Evolutionary conservation across 2,797 vertebrate species (phyloP), one percentile per base, ranked within the genome.

Genomic region (Chelidonichthys spinosus): DNA sequence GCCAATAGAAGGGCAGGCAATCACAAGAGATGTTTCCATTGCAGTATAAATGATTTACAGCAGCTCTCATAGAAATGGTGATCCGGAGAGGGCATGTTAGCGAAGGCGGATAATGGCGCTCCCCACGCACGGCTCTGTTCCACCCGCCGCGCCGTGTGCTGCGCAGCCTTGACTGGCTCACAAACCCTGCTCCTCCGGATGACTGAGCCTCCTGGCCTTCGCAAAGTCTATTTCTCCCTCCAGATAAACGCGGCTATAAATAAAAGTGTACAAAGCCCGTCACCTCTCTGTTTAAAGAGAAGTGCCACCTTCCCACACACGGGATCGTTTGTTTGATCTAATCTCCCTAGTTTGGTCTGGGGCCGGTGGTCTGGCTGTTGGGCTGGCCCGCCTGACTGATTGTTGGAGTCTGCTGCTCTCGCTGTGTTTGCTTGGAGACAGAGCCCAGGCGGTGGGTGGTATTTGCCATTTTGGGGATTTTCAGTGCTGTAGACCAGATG

Each of bases 221-320:
- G 18, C 78, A 63, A 44, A 78, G 82, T 76, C 83, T 43, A 81
- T 67, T 78, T 61, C 82, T 70, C 70, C 63, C 70, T 72, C 25
- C 72, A 74, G 82, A 88, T 85, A 89, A 93, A 89, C 68, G 70
- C 61, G 6, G 77, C 83, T 70, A 91, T 92, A 88, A 91, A 92
- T 85, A 81, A 82, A 78, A 76, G 44, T 72, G 69, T 44, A 85
- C 77, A 78, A 75, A 88, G 73, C 70, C 77, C 76, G 67, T 83
- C 78, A 83, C 81, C 77, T 83, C 82, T 72, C 67, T 87, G 82
- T 92, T 84, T 89, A 87, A 89, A 85, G 77, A 86, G 79, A 89
- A 35, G n/a, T 53, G 78, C 63, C 76, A 70, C 83, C 81, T 60
- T 85, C 78, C 82, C 83, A 73, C 77, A 81, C 79, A 53, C n/a